Percentiles rank a stretch among this genome's conserved stretches.
Evolutionary conservation across 2,113 vertebrate genomes (phyloP).

Genomic region (Elephantulus edwardii): DNA sequence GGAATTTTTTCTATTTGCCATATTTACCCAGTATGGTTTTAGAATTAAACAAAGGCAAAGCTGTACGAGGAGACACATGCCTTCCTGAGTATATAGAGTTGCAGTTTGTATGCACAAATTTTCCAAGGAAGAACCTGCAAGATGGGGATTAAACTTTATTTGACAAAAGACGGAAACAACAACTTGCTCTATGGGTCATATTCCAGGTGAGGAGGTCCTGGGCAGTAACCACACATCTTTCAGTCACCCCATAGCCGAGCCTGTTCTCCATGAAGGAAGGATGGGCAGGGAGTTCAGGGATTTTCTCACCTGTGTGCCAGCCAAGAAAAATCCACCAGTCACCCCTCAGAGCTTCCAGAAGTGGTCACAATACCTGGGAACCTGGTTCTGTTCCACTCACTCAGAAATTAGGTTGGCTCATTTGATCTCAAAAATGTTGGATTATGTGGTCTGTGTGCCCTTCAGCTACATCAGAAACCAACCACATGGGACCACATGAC

Average conservation of each 20-base stretch:
- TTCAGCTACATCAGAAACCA: constrained; percentile 41
- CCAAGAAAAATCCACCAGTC: neutral
- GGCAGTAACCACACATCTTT: rapidly evolving
- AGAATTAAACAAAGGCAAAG: neutral
- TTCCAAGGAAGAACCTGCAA: neutral
- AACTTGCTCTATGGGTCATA: neutral
- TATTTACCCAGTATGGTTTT: neutral
- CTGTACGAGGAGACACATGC: neutral
- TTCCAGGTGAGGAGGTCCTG: rapidly evolving
- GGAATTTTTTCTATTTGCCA: neutral
- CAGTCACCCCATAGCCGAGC: rapidly evolving
- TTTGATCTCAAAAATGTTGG: constrained; percentile 40
- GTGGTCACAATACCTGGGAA: constrained; percentile 42
- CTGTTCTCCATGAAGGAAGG: rapidly evolving
- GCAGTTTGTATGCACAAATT: neutral
- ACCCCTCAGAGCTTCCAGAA: neutral
- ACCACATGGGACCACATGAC: constrained; percentile 49
- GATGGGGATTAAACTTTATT: neutral
- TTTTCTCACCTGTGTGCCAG: neutral
- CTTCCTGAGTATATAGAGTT: neutral
- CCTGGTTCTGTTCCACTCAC: neutral
- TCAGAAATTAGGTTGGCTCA: constrained; percentile 51
- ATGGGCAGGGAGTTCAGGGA: rapidly evolving
- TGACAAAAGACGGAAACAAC: neutral
- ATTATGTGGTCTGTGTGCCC: constrained; percentile 56